phyloP scores from a whole-genome alignment of 2,113 vertebrate genomes.

The Stictonetta naevosa region DNA sequence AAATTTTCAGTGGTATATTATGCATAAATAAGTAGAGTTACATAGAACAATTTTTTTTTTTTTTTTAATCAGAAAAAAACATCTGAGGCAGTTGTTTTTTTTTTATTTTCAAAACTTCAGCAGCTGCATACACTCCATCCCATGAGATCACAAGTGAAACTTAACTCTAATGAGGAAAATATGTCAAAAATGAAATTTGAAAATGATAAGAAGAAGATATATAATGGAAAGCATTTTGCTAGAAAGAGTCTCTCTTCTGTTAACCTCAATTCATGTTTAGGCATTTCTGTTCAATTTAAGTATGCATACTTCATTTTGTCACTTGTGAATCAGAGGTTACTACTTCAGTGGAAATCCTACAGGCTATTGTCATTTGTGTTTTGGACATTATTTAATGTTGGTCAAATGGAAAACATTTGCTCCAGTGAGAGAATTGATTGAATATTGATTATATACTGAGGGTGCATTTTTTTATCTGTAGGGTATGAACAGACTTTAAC shows the following conservation, averaged over 20 bases:
- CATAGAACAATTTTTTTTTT: rapidly evolving
- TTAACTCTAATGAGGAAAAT: not conserved
- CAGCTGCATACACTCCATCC: not conserved
- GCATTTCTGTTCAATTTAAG: not conserved
- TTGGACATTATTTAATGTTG: not conserved
- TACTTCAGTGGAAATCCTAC: not conserved
- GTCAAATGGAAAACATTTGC: conserved; percentile 19
- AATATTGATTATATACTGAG: conserved; percentile 18
- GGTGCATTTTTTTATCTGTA: not conserved
- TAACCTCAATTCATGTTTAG: not conserved
- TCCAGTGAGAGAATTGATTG: not conserved
- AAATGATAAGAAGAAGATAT: not conserved
- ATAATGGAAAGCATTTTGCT: not conserved
- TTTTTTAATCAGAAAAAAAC: not conserved
- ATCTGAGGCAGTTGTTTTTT: not conserved
- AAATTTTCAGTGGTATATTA: not conserved
- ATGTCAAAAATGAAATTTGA: not conserved
- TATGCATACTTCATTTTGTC: not conserved
- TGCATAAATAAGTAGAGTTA: not conserved
- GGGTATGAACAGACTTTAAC: conserved; percentile 25
- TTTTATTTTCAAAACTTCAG: not conserved
- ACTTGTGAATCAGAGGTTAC: not conserved
- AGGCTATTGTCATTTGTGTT: not conserved
- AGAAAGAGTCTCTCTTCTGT: not conserved
- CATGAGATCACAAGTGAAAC: not conserved